Evolutionary conservation across 2,888 invertebrate species (phyloP).

Genomic region (Buathra laborator): DNA sequence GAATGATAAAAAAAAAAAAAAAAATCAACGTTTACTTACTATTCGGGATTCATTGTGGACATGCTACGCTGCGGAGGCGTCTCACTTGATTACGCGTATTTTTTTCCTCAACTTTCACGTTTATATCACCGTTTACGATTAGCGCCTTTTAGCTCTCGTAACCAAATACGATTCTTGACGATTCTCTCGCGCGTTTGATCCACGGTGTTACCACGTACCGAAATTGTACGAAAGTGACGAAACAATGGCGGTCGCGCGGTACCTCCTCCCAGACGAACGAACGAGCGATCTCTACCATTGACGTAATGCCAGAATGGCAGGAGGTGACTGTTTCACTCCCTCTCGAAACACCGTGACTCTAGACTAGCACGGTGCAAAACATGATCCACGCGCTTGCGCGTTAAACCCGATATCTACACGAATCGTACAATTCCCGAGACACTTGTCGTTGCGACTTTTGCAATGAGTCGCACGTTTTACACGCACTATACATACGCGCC

Average conservation of each 20-base stretch:
- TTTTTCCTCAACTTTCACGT: constrained; percentile 2
- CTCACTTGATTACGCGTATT: constrained; percentile 31
- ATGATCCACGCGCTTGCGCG: constrained; percentile 29
- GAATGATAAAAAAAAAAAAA: constrained; percentile 63
- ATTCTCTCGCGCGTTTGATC: constrained; percentile 24
- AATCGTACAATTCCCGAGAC: not conserved
- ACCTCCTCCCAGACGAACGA: constrained; percentile 82
- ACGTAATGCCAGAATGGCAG: constrained; percentile 83
- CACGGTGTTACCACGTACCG: constrained; percentile 54
- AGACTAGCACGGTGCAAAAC: constrained; percentile 12
- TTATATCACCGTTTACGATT: constrained; percentile 16
- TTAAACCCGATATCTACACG: not conserved
- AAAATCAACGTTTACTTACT: constrained; percentile 82
- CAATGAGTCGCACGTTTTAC: constrained; percentile 34
- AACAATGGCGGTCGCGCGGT: constrained; percentile 82
- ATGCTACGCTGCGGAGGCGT: constrained; percentile 80
- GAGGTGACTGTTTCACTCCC: constrained; percentile 74
- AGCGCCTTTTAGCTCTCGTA: not conserved
- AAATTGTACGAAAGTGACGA: constrained; percentile 74
- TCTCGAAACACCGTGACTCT: constrained; percentile 59
- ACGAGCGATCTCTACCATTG: constrained; percentile 80
- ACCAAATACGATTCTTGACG: not conserved
- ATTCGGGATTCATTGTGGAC: constrained; percentile 86
- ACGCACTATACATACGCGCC: constrained; percentile 11
- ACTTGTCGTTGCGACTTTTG: not conserved